These are phyloP conservation scores for Helogale parvula DNA, from an alignment of 2,113 vertebrate genomes.

Conservation along the genomic window DNA sequence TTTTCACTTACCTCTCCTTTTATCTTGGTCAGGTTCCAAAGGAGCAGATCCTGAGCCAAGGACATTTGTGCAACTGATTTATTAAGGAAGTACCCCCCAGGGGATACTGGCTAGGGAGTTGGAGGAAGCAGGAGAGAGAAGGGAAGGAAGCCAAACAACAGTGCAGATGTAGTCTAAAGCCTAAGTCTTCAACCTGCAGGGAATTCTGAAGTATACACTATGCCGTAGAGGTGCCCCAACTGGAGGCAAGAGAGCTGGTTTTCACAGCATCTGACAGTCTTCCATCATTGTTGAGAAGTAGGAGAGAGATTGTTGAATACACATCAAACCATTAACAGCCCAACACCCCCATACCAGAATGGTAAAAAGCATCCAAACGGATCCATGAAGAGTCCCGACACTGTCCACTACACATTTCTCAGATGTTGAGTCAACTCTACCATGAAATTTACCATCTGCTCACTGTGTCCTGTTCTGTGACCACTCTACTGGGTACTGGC, in stretches of 20 bases:
- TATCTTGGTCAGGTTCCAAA: neutral
- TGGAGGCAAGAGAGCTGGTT: neutral
- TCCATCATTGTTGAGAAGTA: neutral
- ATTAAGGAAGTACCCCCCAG: neutral
- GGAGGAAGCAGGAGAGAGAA: neutral
- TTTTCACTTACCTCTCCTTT: neutral
- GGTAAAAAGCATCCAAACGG: neutral
- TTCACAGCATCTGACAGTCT: neutral
- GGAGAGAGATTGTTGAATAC: neutral
- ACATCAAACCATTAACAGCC: neutral
- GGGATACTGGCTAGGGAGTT: neutral
- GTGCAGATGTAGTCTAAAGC: neutral
- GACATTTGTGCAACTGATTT: neutral
- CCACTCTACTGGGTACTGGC: neutral
- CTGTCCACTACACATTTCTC: neutral
- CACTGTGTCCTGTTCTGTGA: neutral
- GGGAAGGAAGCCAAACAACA: neutral
- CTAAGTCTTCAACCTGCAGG: neutral
- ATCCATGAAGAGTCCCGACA: neutral
- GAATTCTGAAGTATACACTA: neutral
- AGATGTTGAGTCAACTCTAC: neutral
- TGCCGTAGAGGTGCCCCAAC: neutral
- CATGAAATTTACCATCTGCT: neutral
- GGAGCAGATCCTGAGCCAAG: neutral
- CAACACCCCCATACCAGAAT: neutral